Evolutionary conservation across 2,888 invertebrate genomes (phyloP).

Genomic region (Brachyptera putata): DNA sequence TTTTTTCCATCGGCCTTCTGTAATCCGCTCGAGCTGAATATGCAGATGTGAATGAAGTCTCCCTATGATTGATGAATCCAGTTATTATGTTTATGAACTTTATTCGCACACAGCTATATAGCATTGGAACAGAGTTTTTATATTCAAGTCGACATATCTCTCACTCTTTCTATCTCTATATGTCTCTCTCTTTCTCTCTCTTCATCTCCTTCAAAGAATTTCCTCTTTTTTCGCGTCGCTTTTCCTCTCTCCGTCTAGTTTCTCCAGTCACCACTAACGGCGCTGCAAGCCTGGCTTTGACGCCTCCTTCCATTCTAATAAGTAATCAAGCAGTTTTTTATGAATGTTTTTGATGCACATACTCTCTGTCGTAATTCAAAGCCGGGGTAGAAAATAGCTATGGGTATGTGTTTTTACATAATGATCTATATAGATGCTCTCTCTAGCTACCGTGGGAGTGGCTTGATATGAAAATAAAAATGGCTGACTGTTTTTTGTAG

Average conservation of each 20-base stretch:
- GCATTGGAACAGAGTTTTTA: too few relatives aligned
- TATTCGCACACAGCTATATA: slow-evolving; percentile 1
- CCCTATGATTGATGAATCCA: slow-evolving; percentile 14
- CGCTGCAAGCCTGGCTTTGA: slow-evolving; percentile 4
- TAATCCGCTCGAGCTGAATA: too few relatives aligned
- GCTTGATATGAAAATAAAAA: slow-evolving; percentile 17
- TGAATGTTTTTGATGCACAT: slow-evolving; percentile 34
- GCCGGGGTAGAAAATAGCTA: slow-evolving; percentile 14
- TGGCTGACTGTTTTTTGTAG: slow-evolving; percentile 31
- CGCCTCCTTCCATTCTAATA: slow-evolving; percentile 27
- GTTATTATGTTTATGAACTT: slow-evolving; percentile 21
- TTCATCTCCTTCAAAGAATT: slow-evolving; percentile 21
- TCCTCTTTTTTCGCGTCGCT: slow-evolving; percentile 2
- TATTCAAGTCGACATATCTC: too few relatives aligned
- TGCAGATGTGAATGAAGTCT: slow-evolving; percentile 18
- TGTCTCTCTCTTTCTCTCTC: too few relatives aligned
- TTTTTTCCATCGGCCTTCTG: too few relatives aligned
- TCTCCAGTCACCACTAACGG: background rate
- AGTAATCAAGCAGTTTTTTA: slow-evolving; percentile 34
- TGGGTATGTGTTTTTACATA: slow-evolving; percentile 30
- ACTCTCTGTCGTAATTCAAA: slow-evolving; percentile 33
- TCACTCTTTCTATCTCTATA: too few relatives aligned
- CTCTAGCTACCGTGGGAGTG: slow-evolving; percentile 10
- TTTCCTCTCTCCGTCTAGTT: slow-evolving; percentile 1
- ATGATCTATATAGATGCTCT: slow-evolving; percentile 19